phyloP scores from a whole-genome alignment of 2,797 vertebrate genomes.

The Calcarius lapponicus region DNA sequence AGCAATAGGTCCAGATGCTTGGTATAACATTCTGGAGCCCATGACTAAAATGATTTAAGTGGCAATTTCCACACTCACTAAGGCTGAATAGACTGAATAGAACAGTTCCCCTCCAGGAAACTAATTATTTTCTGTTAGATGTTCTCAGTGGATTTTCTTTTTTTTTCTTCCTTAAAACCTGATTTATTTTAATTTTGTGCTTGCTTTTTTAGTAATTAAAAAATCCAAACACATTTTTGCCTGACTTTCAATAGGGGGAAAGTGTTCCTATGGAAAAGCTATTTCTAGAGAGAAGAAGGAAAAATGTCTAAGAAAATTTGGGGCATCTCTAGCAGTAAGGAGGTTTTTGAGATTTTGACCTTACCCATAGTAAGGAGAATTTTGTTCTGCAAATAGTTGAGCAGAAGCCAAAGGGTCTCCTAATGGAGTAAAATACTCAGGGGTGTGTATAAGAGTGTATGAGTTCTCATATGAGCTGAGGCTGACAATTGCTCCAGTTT shows the following conservation, averaged over 20 bases:
- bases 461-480: not conserved
- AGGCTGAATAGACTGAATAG: not conserved
- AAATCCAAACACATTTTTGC: not conserved
- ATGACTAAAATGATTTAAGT: not conserved
- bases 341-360: not conserved
- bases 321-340: not conserved
- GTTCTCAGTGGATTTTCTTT: not conserved
- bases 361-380: not conserved
- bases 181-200: not conserved
- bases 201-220: not conserved
- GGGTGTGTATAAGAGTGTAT: not conserved
- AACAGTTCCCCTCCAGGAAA: not conserved
- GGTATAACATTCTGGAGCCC: constrained; percentile 7
- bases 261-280: not conserved
- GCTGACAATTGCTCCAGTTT: not conserved
- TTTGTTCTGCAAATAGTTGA: not conserved
- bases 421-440: not conserved
- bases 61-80: not conserved
- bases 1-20: not conserved
- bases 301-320: not conserved
- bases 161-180: not conserved
- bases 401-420: not conserved
- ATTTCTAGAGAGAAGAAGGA: not conserved
- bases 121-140: not conserved
- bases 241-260: not conserved